Evolutionary conservation across 2,888 invertebrate species (phyloP).

Genomic region (Scaptodrosophila latifasciaeformis): DNA sequence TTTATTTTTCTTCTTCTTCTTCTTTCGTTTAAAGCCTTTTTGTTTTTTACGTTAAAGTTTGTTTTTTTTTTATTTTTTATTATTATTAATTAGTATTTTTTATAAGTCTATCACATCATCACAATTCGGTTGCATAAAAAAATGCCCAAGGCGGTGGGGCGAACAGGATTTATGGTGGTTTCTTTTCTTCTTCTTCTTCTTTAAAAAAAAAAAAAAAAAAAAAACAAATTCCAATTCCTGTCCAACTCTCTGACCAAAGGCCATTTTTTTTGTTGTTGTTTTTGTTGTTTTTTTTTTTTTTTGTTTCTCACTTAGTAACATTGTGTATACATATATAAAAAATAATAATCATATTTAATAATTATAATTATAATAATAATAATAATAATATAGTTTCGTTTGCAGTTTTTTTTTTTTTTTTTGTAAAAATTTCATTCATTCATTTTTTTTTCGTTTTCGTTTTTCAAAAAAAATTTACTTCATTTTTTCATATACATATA

Average conservation of each 20-base stretch:
- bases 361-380: constrained; percentile 15
- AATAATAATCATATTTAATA: constrained; percentile 47
- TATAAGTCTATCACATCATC: constrained; percentile 74
- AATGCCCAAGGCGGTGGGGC: constrained; percentile 26
- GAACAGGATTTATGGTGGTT: too few relatives aligned
- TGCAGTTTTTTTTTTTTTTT: constrained; percentile 17
- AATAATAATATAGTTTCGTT: too few relatives aligned
- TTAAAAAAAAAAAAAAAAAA: too few relatives aligned
- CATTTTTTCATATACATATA: background rate
- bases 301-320: constrained; percentile 46
- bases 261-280: too few relatives aligned
- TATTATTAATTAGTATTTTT: constrained; percentile 62
- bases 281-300: too few relatives aligned
- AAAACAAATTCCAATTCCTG: too few relatives aligned
- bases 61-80: background rate
- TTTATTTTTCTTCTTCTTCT: background rate
- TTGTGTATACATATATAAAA: constrained; percentile 61
- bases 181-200: too few relatives aligned
- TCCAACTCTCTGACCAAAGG: constrained; percentile 16
- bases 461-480: background rate
- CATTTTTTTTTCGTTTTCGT: background rate
- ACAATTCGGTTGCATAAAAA: constrained; percentile 70
- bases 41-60: too few relatives aligned
- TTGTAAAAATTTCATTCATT: constrained; percentile 4
- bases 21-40: background rate